Percentiles rank a stretch among this genome's conserved stretches.
These are phyloP conservation scores for Gorsachius magnificus DNA, from an alignment of 2,797 vertebrate species.

Conservation along the genomic window DNA sequence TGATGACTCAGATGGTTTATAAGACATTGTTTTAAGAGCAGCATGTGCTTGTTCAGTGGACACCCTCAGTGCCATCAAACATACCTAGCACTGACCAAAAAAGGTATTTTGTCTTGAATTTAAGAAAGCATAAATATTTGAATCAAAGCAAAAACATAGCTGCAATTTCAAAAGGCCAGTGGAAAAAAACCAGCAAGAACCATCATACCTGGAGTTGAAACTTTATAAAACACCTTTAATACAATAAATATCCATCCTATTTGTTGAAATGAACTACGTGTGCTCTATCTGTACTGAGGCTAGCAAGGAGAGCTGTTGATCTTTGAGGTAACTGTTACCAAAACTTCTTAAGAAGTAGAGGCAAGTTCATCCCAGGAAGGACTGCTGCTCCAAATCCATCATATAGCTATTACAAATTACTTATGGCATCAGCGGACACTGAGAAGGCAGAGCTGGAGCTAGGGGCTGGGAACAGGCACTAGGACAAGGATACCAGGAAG, in stretches of 20 bases:
- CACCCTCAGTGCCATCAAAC: background rate
- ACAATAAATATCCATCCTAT: background rate
- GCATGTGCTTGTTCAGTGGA: background rate
- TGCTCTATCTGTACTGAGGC: background rate
- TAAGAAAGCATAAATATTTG: slow-evolving; percentile 43
- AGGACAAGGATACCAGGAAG: background rate
- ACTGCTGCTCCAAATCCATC: background rate
- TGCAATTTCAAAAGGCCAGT: background rate
- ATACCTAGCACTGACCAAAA: background rate
- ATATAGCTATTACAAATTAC: background rate
- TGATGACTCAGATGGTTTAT: slow-evolving; percentile 4
- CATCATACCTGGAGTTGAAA: background rate
- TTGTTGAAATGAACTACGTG: background rate
- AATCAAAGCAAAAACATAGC: background rate
- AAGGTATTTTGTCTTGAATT: slow-evolving; percentile 36
- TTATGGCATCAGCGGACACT: background rate
- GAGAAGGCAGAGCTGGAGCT: background rate
- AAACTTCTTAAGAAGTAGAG: background rate
- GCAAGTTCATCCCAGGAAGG: background rate
- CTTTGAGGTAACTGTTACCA: background rate
- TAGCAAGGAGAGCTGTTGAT: background rate
- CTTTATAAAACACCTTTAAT: background rate
- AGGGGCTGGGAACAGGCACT: background rate
- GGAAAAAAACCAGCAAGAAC: background rate
- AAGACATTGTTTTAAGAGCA: slow-evolving; percentile 45